These are phyloP conservation scores for Brachionus sp. DNA, from an alignment of 1,140 invertebrate genomes.

Conservation along the genomic window DNA sequence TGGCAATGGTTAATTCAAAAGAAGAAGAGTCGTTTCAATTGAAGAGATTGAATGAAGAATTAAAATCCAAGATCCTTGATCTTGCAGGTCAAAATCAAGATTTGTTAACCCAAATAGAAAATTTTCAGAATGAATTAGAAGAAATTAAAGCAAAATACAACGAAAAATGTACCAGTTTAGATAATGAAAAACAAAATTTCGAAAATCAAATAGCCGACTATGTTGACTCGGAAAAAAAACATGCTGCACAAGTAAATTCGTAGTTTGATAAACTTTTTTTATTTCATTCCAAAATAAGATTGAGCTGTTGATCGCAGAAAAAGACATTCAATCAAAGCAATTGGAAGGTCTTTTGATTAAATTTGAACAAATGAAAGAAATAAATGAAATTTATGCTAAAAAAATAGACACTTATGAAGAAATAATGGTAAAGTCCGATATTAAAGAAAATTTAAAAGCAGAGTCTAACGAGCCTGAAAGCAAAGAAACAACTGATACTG, in stretches of 20 bases:
- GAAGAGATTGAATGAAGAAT: neutral
- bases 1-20: neutral
- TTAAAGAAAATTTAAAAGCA: conserved; percentile 7
- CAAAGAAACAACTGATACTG: neutral
- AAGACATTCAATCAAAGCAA: conserved; percentile 39
- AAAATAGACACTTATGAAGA: conserved; percentile 1
- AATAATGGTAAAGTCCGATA: neutral
- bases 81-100: conserved; percentile 29
- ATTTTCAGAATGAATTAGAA: neutral
- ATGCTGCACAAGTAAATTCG: conserved; percentile 3
- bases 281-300: neutral
- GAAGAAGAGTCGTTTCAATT: neutral
- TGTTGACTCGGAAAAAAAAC: neutral
- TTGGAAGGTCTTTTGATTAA: conserved; percentile 22
- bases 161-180: neutral
- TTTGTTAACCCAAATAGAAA: neutral
- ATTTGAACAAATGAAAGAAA: conserved; percentile 12
- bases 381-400: neutral
- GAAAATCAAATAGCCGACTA: neutral
- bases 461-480: neutral
- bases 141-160: neutral
- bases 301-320: conserved; percentile 5
- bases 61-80: conserved; percentile 8
- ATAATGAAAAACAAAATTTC: neutral
- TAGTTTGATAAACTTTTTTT: neutral